Evolutionary conservation across 2,797 vertebrate species (phyloP).

Genomic region (Parotocinclus haroldoi): DNA sequence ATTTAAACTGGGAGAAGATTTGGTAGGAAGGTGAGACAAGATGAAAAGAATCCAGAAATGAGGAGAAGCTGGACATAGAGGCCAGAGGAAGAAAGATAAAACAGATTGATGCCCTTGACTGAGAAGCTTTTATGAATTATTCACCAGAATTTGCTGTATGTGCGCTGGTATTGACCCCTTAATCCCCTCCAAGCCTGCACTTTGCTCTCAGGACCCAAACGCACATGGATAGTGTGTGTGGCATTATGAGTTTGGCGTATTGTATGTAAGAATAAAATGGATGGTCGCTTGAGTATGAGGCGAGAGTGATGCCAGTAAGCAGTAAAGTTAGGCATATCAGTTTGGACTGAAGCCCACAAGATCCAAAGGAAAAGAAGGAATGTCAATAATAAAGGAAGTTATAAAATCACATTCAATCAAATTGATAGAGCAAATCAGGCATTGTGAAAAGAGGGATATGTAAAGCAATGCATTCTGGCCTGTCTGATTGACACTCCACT

Average conservation of each 20-base stretch:
- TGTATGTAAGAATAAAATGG: neutral
- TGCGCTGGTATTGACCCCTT: constrained; percentile 51
- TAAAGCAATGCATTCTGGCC: constrained; percentile 37
- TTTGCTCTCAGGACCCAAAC: constrained; percentile 37
- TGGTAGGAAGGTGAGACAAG: neutral
- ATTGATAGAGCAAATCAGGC: constrained; percentile 30
- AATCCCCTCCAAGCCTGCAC: constrained; percentile 27
- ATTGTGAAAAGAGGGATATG: constrained; percentile 21
- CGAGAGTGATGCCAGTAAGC: neutral
- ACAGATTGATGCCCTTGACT: constrained; percentile 41
- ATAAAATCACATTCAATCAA: constrained; percentile 6
- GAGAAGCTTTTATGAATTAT: constrained; percentile 55
- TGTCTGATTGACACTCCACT: constrained; percentile 42
- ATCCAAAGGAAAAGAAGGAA: constrained; percentile 3
- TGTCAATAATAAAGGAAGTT: neutral
- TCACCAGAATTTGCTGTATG: constrained; percentile 49
- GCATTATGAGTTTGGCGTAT: constrained; percentile 4
- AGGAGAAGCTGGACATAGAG: constrained; percentile 9
- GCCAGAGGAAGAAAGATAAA: constrained; percentile 40
- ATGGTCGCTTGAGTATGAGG: constrained; percentile 5
- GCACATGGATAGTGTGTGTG: constrained; percentile 30
- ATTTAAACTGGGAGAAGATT: no score
- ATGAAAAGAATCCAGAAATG: no score
- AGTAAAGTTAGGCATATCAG: constrained; percentile 1
- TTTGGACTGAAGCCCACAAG: neutral